A percentile compares a stretch with the other conserved stretches of the same genome.
These are phyloP conservation scores for Germaria angustata DNA, from an alignment of 2,888 invertebrate species.

Conservation along the genomic window DNA sequence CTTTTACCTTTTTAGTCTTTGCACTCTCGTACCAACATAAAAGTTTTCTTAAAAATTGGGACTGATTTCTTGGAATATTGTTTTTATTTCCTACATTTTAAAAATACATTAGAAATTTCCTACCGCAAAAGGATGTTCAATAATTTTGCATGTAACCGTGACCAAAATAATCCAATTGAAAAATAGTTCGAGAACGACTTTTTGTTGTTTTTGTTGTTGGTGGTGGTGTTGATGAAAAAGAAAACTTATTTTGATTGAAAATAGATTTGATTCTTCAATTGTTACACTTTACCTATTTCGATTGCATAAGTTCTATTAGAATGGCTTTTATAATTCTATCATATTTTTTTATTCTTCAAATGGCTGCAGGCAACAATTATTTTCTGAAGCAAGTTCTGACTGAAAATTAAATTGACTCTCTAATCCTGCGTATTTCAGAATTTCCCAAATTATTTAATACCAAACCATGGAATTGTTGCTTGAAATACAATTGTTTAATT, in stretches of 20 bases:
- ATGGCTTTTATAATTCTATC: neutral
- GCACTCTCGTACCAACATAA: too few relatives aligned
- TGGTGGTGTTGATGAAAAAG: neutral
- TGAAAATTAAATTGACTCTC: neutral
- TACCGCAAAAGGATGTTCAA: neutral
- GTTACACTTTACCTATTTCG: neutral
- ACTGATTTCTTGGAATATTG: too few relatives aligned
- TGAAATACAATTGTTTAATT: neutral
- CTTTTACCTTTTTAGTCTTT: too few relatives aligned
- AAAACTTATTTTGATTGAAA: neutral
- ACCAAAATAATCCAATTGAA: neutral
- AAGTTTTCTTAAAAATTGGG: neutral
- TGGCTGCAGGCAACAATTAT: neutral
- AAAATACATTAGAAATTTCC: neutral
- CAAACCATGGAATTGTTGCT: too few relatives aligned
- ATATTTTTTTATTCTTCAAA: neutral
- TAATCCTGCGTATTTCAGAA: neutral
- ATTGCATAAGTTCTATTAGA: neutral
- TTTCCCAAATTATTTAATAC: neutral
- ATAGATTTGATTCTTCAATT: neutral
- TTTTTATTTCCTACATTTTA: too few relatives aligned
- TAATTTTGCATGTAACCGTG: neutral
- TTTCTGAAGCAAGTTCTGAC: neutral
- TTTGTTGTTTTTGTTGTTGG: too few relatives aligned
- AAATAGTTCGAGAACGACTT: neutral